phyloP scores from a whole-genome alignment of 1,140 invertebrate species.

The Dufourea novaeangliae region DNA sequence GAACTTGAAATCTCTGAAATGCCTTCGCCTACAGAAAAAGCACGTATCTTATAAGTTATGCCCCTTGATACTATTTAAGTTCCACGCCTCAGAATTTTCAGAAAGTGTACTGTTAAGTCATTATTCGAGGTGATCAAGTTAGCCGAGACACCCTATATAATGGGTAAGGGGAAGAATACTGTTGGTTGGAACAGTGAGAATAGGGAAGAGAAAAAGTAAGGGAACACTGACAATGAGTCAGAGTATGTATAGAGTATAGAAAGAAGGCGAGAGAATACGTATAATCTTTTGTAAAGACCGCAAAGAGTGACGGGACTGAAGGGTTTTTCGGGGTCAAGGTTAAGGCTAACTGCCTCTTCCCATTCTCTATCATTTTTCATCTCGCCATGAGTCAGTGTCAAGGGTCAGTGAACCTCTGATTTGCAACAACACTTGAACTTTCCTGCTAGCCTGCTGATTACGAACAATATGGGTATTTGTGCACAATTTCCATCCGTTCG shows the following conservation, averaged over 20 bases:
- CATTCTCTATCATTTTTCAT: conserved; percentile 34
- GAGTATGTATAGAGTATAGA: neutral
- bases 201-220: neutral
- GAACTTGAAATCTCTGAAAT: too few species aligned
- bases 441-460: neutral
- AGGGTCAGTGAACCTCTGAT: conserved; percentile 53
- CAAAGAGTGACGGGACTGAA: neutral
- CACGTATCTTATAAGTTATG: too few species aligned
- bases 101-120: too few species aligned
- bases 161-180: too few species aligned
- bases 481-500: neutral
- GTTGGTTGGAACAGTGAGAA: neutral
- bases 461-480: neutral
- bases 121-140: too few species aligned
- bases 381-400: conserved; percentile 39
- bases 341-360: conserved; percentile 48
- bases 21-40: too few species aligned
- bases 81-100: too few species aligned
- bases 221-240: neutral
- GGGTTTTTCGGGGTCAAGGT: conserved; percentile 58
- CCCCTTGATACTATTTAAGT: too few species aligned
- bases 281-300: conserved; percentile 8
- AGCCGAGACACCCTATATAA: too few species aligned
- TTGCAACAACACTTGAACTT: neutral
- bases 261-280: neutral